Conservation (phyloP, 2,888 invertebrate species). For the Yponomeuta plumbellus region DNA sequence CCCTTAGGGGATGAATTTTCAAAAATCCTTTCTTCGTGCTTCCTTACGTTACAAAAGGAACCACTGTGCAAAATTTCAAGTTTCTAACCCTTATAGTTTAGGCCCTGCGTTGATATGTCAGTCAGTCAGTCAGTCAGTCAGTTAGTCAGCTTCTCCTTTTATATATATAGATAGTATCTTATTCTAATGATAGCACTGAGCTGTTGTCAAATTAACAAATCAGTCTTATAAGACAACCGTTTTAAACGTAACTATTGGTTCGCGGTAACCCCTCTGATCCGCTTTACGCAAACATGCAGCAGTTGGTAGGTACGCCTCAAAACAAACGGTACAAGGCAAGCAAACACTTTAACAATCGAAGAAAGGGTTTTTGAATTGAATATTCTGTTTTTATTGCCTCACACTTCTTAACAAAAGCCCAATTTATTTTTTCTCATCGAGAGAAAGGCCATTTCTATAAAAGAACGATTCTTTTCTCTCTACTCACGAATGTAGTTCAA, state of each 20-base stretch:
- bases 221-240: too few relatives aligned
- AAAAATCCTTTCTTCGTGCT: too few relatives aligned
- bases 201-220: not conserved
- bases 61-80: too few relatives aligned
- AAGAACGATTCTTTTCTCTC: not conserved
- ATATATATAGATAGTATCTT: too few relatives aligned
- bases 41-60: too few relatives aligned
- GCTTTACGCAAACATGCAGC: conserved; percentile 53
- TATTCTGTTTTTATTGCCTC: conserved; percentile 11
- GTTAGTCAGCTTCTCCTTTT: too few relatives aligned
- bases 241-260: not conserved
- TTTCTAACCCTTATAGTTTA: too few relatives aligned
- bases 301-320: conserved; percentile 69
- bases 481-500: not conserved
- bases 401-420: not conserved
- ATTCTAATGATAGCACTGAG: not conserved
- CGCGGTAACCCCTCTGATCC: conserved; percentile 26
- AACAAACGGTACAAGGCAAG: conserved; percentile 61
- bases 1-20: too few relatives aligned
- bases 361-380: conserved; percentile 27
- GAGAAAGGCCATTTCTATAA: not conserved
- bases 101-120: too few relatives aligned
- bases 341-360: conserved; percentile 49
- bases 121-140: too few relatives aligned
- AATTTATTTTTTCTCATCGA: not conserved